Percentiles rank a stretch among this genome's conserved stretches.
phyloP scores from a whole-genome alignment of 2,888 invertebrate species.

The Villa cingulata region DNA sequence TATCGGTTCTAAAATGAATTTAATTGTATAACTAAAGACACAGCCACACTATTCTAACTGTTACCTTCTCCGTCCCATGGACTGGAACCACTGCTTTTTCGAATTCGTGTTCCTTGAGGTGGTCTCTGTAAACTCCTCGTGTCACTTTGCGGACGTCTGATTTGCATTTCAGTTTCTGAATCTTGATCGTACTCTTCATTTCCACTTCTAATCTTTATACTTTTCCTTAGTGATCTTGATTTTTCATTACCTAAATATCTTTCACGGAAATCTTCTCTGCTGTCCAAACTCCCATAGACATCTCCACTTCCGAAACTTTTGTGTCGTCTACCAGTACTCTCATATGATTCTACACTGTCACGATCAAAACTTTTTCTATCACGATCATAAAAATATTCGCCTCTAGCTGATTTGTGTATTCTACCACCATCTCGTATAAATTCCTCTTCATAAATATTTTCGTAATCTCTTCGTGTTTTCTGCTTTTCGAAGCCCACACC shows the following conservation, averaged over 20 bases:
- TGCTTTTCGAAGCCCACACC: conserved; percentile 16
- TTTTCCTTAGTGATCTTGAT: conserved; percentile 31
- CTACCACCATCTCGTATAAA: conserved; percentile 12
- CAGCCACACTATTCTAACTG: too few species aligned
- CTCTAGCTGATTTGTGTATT: conserved; percentile 18
- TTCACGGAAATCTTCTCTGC: conserved; percentile 34
- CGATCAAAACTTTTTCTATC: conserved; percentile 35
- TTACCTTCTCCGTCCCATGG: conserved; percentile 44
- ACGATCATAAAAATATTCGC: conserved; percentile 32
- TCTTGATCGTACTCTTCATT: conserved; percentile 42
- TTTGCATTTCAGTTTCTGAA: conserved; percentile 36
- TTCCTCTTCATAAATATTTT: conserved; percentile 31
- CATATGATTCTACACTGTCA: conserved; percentile 35
- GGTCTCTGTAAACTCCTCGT: conserved; percentile 32
- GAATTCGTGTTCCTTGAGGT: conserved; percentile 18
- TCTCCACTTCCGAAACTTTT: conserved; percentile 36
- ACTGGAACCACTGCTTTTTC: conserved; percentile 35
- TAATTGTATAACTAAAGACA: too few species aligned
- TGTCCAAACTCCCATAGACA: conserved; percentile 34
- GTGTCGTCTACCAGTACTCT: conserved; percentile 28
- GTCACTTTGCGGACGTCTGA: conserved; percentile 19
- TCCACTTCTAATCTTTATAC: conserved; percentile 28
- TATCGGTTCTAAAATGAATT: conserved; percentile 22
- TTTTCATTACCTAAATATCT: conserved; percentile 27
- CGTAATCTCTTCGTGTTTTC: conserved; percentile 25